Evolutionary conservation across 2,888 invertebrate genomes (phyloP).

Genomic region (Catocala sponsa): DNA sequence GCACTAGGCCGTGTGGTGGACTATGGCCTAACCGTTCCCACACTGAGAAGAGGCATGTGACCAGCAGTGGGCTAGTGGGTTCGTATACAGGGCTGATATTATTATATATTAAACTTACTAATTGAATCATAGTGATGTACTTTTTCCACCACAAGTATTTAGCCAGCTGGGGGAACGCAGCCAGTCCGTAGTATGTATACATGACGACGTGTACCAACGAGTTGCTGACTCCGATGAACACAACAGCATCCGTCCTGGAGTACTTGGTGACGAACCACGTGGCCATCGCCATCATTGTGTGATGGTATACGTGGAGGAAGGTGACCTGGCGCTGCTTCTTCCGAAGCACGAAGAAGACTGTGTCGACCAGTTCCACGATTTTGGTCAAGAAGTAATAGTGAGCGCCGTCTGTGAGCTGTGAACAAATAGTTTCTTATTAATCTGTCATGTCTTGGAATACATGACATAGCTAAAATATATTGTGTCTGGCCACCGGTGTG

Average conservation of each 20-base stretch:
- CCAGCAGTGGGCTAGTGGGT: no score
- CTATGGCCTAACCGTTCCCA: no score
- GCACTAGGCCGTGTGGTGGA: no score
- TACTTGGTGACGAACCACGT: conserved; percentile 92
- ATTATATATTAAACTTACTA: conserved; percentile 82
- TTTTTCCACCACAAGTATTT: conserved; percentile 95
- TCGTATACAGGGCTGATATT: no score
- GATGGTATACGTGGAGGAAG: conserved; percentile 96
- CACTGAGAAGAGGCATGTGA: no score
- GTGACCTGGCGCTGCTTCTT: conserved; percentile 92
- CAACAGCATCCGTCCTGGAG: conserved; percentile 90
- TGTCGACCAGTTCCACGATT: conserved; percentile 91
- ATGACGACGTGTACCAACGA: conserved; percentile 92
- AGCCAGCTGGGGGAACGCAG: conserved; percentile 90
- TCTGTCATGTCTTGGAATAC: neutral
- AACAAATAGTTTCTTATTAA: conserved; percentile 7
- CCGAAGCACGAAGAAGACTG: conserved; percentile 95
- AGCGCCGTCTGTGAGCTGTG: conserved; percentile 53
- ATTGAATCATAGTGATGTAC: conserved; percentile 92
- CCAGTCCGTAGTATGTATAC: conserved; percentile 92
- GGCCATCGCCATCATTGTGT: conserved; percentile 91
- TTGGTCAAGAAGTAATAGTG: conserved; percentile 92
- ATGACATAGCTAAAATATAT: no score
- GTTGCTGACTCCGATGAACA: conserved; percentile 91
- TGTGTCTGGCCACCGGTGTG: no score